Evolutionary conservation across 2,113 vertebrate species (phyloP), one percentile per base, ranked within the genome.

Genomic region (Nipponia nippon): DNA sequence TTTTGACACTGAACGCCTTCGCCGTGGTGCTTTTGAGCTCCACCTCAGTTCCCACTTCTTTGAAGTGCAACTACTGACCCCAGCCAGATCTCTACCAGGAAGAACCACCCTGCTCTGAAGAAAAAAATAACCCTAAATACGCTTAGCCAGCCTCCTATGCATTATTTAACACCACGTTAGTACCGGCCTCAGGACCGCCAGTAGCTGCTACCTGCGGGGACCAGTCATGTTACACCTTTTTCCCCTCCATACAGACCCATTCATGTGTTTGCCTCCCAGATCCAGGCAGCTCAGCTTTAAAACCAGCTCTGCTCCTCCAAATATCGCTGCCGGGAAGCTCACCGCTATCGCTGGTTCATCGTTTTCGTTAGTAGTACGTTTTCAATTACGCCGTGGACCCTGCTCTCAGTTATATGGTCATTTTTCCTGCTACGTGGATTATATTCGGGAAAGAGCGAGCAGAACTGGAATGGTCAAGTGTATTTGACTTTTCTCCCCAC

Each of bases 11-110:
- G 17, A 92, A 44, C 0, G 0, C 29, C 46, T 89, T 73, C 5
- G 30, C 18, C 2, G 1, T 0, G 4, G 3, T 21, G 10, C 12
- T 86, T 72, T 18, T 0, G 0, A 87, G 49, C 27, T 38, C 59
- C 19, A 27, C 19, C 69, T 44, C 77, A 23, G 40, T 16, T 91
- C 30, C 49, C 29, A 6, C 40, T n/a, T 75, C 34, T 87, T 82
- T 36, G 22, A 79, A 80, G 42, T 25, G 7, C 4, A 7, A 36
- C 52, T 83, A 58, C 13, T 36, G 53, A 83, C 22, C n/a, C 46
- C 70, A 89, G 70, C 0, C 2, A 4, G 40, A 72, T 34, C n/a
- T 32, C 27, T 38, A 32, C 6, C 25, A 42, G 56, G 62, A 92
- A 79, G 13, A 80, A 46, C 20, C 32, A 52, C 10, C 26, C 23